Evolutionary conservation across 2,888 invertebrate species (phyloP).

Genomic region (Escarpia spicata): DNA sequence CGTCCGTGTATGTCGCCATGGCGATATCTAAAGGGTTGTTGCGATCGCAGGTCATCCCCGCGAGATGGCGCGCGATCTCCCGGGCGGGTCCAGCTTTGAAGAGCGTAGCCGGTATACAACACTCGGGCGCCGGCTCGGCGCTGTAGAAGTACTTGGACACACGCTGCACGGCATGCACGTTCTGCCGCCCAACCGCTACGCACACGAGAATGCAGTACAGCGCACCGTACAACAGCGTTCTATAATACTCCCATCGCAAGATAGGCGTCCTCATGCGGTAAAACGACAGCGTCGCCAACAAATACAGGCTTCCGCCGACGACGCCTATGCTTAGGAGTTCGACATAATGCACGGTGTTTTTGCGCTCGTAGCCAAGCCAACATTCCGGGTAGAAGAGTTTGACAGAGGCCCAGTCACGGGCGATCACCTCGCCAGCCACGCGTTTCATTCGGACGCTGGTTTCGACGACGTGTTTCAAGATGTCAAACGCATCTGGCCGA

Average conservation of each 20-base stretch:
- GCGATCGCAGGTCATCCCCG: neutral
- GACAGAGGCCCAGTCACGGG: slow-evolving; percentile 42
- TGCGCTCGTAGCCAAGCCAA: slow-evolving; percentile 42
- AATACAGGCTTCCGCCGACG: neutral
- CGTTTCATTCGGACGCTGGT: slow-evolving; percentile 24
- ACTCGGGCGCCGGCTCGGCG: slow-evolving; percentile 27
- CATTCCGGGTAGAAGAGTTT: slow-evolving; percentile 46
- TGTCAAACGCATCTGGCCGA: slow-evolving; percentile 31
- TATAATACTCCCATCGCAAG: neutral
- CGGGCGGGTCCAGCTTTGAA: slow-evolving; percentile 19
- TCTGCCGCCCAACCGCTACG: slow-evolving; percentile 24
- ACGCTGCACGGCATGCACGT: slow-evolving; percentile 23
- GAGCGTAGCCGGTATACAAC: slow-evolving; percentile 32
- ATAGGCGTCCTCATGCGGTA: neutral
- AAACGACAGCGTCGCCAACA: neutral
- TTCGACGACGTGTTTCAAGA: slow-evolving; percentile 36
- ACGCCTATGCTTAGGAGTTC: neutral
- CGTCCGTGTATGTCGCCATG: slow-evolving; percentile 25
- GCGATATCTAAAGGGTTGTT: slow-evolving; percentile 27
- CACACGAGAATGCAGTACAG: slow-evolving; percentile 1
- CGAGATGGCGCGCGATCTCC: slow-evolving; percentile 19
- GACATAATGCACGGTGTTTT: neutral
- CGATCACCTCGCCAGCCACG: neutral
- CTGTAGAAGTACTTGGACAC: slow-evolving; percentile 18
- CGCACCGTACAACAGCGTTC: slow-evolving; percentile 17